Conservation (phyloP, 2,113 vertebrate genomes). For the Astur gentilis region DNA sequence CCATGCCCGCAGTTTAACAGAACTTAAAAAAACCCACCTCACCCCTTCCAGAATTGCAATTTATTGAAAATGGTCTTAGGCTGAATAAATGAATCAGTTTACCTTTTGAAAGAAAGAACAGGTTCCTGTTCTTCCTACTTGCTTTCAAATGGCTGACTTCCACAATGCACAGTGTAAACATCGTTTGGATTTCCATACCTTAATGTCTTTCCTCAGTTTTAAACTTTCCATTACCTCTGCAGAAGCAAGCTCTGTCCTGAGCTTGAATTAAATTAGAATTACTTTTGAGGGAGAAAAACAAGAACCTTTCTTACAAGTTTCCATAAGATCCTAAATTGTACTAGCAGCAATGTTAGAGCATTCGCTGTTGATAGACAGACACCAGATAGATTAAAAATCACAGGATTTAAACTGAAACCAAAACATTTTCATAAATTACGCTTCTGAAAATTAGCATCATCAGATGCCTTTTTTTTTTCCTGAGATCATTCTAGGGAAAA, state of each 20-base stretch:
- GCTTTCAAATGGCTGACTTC: not conserved
- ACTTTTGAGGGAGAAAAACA: not conserved
- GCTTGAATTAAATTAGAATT: not conserved
- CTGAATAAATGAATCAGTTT: not conserved
- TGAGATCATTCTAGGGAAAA: not conserved
- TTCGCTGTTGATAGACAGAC: slow-evolving; percentile 13
- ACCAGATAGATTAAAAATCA: not conserved
- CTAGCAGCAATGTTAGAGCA: slow-evolving; percentile 14
- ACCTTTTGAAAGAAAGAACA: not conserved
- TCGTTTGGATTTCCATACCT: not conserved
- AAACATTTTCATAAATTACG: not conserved
- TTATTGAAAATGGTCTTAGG: not conserved
- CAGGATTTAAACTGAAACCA: not conserved
- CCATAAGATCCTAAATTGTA: not conserved
- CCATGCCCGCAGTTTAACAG: not conserved
- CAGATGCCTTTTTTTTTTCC: not conserved
- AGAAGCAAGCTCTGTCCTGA: not conserved
- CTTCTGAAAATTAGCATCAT: not conserved
- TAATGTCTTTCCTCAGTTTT: not conserved
- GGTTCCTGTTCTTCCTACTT: not conserved
- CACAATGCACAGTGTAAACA: not conserved
- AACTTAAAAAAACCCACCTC: not conserved
- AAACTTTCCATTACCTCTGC: not conserved
- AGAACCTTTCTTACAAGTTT: slow-evolving; percentile 28
- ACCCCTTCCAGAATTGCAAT: not conserved